Evolutionary conservation across 2,113 vertebrate genomes (phyloP).

Genomic region (Drymodes brunneopygia): DNA sequence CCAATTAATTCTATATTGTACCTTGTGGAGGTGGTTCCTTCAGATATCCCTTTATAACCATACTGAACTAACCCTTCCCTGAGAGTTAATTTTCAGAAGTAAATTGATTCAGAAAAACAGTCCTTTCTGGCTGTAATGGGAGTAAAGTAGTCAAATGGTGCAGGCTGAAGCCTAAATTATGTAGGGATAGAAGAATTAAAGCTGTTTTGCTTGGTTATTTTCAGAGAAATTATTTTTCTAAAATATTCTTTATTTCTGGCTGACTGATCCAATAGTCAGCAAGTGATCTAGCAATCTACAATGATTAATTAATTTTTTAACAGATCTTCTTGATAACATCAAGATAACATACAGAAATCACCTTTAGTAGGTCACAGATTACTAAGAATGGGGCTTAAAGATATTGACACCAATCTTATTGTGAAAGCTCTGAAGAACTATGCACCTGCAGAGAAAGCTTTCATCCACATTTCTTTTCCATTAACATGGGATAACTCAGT

Average conservation of each 20-base stretch:
- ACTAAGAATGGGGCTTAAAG: neutral
- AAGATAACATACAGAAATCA: accelerated
- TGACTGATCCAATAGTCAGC: neutral
- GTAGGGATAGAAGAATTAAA: neutral
- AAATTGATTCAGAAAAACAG: neutral
- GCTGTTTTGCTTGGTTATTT: neutral
- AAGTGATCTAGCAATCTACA: neutral
- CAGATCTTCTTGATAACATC: neutral
- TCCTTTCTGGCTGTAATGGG: neutral
- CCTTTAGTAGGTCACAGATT: neutral
- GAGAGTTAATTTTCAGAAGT: neutral
- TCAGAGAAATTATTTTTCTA: neutral
- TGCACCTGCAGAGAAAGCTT: neutral
- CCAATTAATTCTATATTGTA: neutral
- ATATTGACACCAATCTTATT: neutral
- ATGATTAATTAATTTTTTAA: neutral
- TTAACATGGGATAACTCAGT: neutral
- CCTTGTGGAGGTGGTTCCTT: neutral
- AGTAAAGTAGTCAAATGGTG: neutral
- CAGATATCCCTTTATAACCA: neutral
- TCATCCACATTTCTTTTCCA: neutral
- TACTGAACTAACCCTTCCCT: neutral
- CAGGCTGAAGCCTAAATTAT: neutral
- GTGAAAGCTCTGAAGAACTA: neutral
- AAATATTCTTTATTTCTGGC: neutral